Evolutionary conservation across 2,888 invertebrate species (phyloP), one percentile per base, ranked within the genome.

Genomic region (Alviniconcha strummeri): DNA sequence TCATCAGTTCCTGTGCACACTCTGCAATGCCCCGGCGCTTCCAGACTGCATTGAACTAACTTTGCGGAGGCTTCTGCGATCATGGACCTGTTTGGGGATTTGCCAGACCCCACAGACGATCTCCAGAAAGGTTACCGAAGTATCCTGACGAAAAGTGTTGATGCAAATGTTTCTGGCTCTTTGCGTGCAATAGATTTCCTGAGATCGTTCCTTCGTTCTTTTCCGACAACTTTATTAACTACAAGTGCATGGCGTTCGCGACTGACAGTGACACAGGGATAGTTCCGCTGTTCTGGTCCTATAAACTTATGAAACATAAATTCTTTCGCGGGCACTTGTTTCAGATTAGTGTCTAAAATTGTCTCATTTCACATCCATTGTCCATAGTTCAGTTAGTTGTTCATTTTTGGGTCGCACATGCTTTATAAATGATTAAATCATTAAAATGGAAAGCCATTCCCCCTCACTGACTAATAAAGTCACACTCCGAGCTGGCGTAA

Each of bases 1-100:
- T 80, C 80, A 80, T 80, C 80, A 80, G 7, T 55, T 69, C 71
- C 4, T 52, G 80, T 56, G 80, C 36, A 71, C 80, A 17, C 17
- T 5, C 9, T 56, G 13, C n/a, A 36, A 55, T 19, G 60, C 60
- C n/a, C 56, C 55, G 36, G 36, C 36, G 36, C 64, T 36, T 36
- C 52, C 76, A 52, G 64, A 72, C 55, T 52, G 74, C 81, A 15
- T 9, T 13, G 15, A 76, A n/a, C 15, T 55, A 36, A 36, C 36
- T 36, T 36, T 36, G 36, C 36, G 36, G 36, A 36, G 36, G 36
- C 36, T 17, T 77, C 17, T 11, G 55, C 11, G 15, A 64, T 56
- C 36, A 90, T 90, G 90, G 90, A 90, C 81, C 82, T 90, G 74
- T 90, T 90, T 86, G 90, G 85, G 15, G 90, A 90, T 83, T 84